phyloP scores from a whole-genome alignment of 2,113 vertebrate species.

The Hyaena hyaena region DNA sequence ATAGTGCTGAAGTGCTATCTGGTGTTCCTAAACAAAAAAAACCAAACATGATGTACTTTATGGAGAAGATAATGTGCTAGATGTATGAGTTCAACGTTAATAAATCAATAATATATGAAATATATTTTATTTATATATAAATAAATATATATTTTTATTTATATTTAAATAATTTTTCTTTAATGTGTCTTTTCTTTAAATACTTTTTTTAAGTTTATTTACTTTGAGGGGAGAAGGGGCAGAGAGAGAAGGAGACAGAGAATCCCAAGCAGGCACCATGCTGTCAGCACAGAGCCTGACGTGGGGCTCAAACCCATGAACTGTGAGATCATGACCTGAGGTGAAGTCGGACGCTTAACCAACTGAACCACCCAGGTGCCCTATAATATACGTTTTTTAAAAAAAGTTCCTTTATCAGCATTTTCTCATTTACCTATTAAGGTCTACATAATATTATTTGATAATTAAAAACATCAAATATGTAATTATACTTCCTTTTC shows the following conservation, averaged over 20 bases:
- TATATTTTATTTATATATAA: no score
- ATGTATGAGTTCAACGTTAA: neutral
- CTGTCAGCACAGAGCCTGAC: no score
- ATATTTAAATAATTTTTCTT: no score
- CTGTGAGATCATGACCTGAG: no score
- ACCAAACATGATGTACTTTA: neutral
- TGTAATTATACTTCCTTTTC: neutral
- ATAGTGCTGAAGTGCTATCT: neutral
- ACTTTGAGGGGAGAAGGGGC: no score
- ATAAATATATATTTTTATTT: no score
- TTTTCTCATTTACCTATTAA: neutral
- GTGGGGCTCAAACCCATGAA: no score
- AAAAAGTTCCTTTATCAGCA: neutral
- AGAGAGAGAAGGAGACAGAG: no score
- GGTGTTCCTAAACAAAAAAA: neutral
- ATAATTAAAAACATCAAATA: neutral
- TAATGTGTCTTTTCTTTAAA: neutral
- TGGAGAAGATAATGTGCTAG: neutral
- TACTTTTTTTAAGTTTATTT: no score
- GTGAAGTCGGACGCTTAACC: no score
- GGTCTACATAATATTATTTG: neutral
- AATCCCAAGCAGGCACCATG: no score
- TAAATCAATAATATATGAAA: neutral
- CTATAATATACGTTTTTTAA: neutral
- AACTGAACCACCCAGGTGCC: no score